Conservation (phyloP, 2,113 vertebrate genomes). For the Perca fluviatilis region DNA sequence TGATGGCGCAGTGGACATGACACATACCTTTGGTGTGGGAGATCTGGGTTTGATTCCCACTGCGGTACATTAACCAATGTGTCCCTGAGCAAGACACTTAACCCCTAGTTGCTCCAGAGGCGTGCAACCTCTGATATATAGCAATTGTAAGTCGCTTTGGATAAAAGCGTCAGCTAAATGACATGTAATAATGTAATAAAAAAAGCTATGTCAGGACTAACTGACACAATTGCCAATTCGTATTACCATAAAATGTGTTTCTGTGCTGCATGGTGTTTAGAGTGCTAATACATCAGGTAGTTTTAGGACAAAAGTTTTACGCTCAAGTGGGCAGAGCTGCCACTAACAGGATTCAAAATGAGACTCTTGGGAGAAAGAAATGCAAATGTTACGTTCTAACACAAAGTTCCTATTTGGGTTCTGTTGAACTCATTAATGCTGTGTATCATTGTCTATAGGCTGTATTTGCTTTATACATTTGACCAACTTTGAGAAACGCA, state of each 20-base stretch:
- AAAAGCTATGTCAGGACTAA: too few species aligned
- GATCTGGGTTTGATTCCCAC: too few species aligned
- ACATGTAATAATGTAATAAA: too few species aligned
- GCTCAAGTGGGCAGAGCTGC: not conserved
- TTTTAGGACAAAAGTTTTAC: not conserved
- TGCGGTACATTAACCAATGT: too few species aligned
- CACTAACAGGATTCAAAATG: not conserved
- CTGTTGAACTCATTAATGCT: not conserved
- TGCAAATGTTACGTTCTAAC: not conserved
- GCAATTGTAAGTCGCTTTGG: too few species aligned
- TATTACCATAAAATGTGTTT: not conserved
- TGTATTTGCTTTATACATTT: not conserved
- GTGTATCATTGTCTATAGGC: not conserved
- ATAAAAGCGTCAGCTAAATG: too few species aligned
- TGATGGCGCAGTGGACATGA: too few species aligned
- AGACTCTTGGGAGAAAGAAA: not conserved
- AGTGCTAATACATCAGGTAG: not conserved
- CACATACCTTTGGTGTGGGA: too few species aligned
- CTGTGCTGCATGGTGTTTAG: not conserved
- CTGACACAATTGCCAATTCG: not conserved
- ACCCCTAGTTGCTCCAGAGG: too few species aligned
- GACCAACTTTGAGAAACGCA: not conserved
- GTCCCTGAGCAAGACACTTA: too few species aligned
- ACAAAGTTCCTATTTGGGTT: not conserved
- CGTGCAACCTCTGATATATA: too few species aligned